Conservation (phyloP, 1,140 invertebrate species). For the Danaus plexippus region DNA sequence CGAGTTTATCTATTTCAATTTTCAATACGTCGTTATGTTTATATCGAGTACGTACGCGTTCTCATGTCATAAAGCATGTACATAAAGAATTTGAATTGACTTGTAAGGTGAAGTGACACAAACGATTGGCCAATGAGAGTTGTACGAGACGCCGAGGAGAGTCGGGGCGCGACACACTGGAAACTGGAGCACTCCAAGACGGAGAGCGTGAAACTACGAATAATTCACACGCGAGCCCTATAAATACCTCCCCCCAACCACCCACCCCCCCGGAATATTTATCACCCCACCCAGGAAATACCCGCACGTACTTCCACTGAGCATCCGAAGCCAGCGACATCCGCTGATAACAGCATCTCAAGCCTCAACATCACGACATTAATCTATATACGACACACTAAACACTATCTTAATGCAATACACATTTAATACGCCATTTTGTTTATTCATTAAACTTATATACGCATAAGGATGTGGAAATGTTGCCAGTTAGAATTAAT, state of each 20-base stretch:
- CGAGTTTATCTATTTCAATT: too few relatives aligned
- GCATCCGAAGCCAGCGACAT: constrained; percentile 1
- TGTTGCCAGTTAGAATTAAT: too few relatives aligned
- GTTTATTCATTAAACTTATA: too few relatives aligned
- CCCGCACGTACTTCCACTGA: constrained; percentile 64
- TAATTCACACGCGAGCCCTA: constrained; percentile 70
- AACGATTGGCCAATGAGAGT: constrained; percentile 29
- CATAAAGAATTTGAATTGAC: too few relatives aligned
- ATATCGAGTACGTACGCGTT: too few relatives aligned
- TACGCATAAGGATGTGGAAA: too few relatives aligned
- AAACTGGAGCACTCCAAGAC: constrained; percentile 45
- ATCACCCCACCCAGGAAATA: constrained; percentile 59
- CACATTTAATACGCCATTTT: too few relatives aligned
- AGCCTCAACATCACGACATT: constrained; percentile 34
- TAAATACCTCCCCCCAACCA: constrained; percentile 44
- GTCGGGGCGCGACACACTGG: constrained; percentile 38
- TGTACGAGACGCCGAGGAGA: constrained; percentile 37
- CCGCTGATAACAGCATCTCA: constrained; percentile 33
- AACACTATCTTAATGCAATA: too few relatives aligned
- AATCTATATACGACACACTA: not conserved
- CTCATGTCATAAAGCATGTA: too few relatives aligned
- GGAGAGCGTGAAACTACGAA: constrained; percentile 66
- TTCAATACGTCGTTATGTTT: too few relatives aligned
- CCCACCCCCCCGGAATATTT: constrained; percentile 64
- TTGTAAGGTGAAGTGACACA: constrained; percentile 4